phyloP scores from a whole-genome alignment of 2,797 vertebrate species.

The Strix occidentalis region DNA sequence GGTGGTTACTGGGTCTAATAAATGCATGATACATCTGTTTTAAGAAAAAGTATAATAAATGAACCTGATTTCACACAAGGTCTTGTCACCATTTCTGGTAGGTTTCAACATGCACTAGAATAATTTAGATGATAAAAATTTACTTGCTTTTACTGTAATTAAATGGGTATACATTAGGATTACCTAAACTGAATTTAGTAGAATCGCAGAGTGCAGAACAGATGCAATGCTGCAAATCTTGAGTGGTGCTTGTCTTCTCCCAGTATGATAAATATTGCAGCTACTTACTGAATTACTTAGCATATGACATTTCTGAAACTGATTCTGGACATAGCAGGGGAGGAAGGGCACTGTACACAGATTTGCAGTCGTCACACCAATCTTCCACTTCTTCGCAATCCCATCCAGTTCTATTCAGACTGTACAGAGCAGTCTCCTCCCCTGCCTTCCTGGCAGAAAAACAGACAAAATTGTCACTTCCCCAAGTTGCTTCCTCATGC shows the following conservation, averaged over 20 bases:
- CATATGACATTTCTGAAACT: not conserved
- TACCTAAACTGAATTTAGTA: not conserved
- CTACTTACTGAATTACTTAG: not conserved
- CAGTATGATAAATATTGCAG: not conserved
- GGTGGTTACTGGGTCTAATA: not conserved
- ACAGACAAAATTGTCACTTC: not conserved
- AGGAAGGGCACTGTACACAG: not conserved
- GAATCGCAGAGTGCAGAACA: not conserved
- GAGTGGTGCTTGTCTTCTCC: not conserved
- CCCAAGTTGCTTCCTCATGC: not conserved
- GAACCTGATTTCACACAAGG: not conserved
- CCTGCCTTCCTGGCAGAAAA: not conserved
- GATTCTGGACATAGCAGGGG: not conserved
- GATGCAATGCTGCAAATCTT: not conserved
- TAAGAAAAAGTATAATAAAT: not conserved
- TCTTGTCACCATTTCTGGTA: not conserved
- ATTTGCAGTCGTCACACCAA: not conserved
- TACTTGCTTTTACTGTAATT: not conserved
- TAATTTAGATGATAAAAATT: not conserved
- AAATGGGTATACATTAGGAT: not conserved
- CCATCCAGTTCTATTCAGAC: conserved; percentile 29
- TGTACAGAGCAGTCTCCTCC: conserved; percentile 1
- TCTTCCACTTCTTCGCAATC: conserved; percentile 1
- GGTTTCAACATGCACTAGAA: not conserved
- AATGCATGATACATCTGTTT: not conserved